These are phyloP conservation scores for Corythoichthys intestinalis DNA, from an alignment of 2,113 vertebrate genomes.

Conservation along the genomic window DNA sequence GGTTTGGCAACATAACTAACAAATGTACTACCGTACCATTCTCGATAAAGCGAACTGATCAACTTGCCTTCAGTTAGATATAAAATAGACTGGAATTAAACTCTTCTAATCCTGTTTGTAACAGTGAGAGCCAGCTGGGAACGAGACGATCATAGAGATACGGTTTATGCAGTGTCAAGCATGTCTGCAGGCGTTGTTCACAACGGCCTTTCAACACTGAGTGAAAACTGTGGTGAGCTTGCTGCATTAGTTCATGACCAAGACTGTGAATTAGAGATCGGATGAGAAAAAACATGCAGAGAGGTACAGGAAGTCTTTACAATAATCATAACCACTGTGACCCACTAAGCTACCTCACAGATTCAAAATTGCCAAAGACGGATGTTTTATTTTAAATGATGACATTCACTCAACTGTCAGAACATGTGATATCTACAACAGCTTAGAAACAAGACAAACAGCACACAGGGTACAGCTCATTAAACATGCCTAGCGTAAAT, in stretches of 20 bases:
- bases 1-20: background rate
- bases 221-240: background rate
- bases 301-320: constrained; percentile 1
- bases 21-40: background rate
- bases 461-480: constrained; percentile 27
- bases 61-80: constrained; percentile 11
- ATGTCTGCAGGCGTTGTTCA: background rate
- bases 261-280: background rate
- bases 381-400: background rate
- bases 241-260: background rate
- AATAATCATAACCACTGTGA: constrained; percentile 15
- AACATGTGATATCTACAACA: constrained; percentile 18
- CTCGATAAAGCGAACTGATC: background rate
- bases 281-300: background rate
- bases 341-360: constrained; percentile 13
- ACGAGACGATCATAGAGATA: background rate
- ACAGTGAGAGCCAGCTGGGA: background rate
- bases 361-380: constrained; percentile 12
- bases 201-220: background rate
- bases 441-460: constrained; percentile 17
- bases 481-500: constrained; percentile 44
- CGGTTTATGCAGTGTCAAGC: background rate
- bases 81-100: background rate
- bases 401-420: constrained; percentile 9
- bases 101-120: background rate